These are phyloP conservation scores for Chalcosyrphus nemorum DNA, from an alignment of 2,888 invertebrate species.

Conservation along the genomic window DNA sequence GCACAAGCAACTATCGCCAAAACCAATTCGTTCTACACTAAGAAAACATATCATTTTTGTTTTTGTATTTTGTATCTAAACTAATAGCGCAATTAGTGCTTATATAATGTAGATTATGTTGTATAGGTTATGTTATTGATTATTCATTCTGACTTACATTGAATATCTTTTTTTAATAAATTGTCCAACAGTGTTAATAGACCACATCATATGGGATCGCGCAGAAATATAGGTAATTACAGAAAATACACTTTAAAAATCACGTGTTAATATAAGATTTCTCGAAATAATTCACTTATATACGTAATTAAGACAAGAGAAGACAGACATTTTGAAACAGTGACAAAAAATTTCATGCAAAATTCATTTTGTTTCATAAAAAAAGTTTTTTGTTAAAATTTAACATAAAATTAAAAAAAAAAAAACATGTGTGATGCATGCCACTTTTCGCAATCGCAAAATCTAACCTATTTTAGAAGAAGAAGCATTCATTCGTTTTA, in stretches of 20 bases:
- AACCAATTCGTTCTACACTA: neutral
- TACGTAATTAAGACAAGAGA: conserved; percentile 22
- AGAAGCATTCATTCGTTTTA: conserved; percentile 23
- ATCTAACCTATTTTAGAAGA: conserved; percentile 42
- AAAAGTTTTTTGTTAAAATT: neutral
- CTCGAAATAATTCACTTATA: conserved; percentile 33
- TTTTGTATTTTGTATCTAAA: neutral
- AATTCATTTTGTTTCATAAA: conserved; percentile 11
- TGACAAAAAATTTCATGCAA: conserved; percentile 57
- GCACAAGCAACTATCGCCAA: conserved; percentile 24
- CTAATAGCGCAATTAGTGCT: conserved; percentile 33
- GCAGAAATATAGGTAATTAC: conserved; percentile 63
- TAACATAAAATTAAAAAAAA: neutral
- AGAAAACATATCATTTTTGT: too few relatives aligned
- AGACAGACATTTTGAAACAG: conserved; percentile 37
- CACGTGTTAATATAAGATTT: conserved; percentile 33
- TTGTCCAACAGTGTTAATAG: conserved; percentile 52
- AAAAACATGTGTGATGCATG: conserved; percentile 37
- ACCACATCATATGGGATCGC: conserved; percentile 50
- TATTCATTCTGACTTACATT: conserved; percentile 55
- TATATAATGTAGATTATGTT: conserved; percentile 21
- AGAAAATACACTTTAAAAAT: conserved; percentile 62
- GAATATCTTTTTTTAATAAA: conserved; percentile 59
- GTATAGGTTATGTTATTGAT: conserved; percentile 10
- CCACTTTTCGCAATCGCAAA: neutral